Conservation (phyloP, 2,113 vertebrate genomes). For the Pluvialis apricaria region DNA sequence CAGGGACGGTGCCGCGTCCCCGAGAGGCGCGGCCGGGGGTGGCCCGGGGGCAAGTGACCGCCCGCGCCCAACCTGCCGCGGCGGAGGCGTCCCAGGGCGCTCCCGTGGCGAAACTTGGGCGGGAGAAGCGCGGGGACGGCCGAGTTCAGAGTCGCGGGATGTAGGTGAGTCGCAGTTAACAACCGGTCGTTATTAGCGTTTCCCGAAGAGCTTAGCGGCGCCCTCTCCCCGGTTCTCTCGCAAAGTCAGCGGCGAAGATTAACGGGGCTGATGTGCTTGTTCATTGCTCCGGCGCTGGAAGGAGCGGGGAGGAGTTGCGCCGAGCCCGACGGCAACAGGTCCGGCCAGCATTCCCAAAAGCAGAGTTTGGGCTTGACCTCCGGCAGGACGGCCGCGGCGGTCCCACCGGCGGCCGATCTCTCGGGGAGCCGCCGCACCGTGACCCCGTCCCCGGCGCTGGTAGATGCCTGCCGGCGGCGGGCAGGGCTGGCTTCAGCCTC, state of each 20-base stretch:
- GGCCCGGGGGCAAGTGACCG: background rate
- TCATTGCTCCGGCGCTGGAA: background rate
- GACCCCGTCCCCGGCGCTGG: background rate
- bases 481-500: no score
- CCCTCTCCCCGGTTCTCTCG: background rate
- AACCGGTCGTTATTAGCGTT: background rate
- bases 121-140: background rate
- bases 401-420: background rate
- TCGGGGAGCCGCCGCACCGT: background rate
- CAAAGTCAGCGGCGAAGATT: background rate
- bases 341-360: background rate
- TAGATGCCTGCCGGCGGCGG: no score
- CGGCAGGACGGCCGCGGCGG: background rate
- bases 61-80: background rate
- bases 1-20: background rate
- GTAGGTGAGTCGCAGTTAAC: background rate
- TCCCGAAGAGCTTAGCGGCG: background rate
- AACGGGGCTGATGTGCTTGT: fast-evolving
- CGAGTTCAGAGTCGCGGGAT: background rate
- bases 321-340: background rate
- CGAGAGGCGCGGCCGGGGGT: background rate
- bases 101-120: background rate
- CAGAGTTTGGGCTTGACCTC: background rate
- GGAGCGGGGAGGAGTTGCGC: background rate
- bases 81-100: background rate